A percentile compares a stretch with the other conserved stretches of the same genome.
phyloP scores from a whole-genome alignment of 37 sponge, comb jelly and placozoan genomes.

The Theonella swinhoei region DNA sequence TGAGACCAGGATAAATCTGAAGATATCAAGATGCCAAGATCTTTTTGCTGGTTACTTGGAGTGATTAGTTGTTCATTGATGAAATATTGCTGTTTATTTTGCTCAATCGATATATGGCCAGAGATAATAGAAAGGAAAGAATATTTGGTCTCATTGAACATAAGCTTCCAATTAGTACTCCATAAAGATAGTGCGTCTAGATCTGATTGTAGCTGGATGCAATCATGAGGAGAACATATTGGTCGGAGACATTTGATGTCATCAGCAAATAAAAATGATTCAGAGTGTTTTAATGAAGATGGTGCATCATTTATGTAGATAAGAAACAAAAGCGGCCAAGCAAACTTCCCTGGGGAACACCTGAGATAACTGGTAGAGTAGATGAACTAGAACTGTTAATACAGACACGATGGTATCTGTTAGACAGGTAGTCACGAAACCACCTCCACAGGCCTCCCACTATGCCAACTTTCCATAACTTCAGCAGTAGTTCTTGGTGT shows the following conservation, averaged over 20 bases:
- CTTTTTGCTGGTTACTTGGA: not conserved
- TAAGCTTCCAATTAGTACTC: not conserved
- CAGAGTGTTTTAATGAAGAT: not conserved
- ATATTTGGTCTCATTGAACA: not conserved
- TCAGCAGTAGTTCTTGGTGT: constrained; percentile 12
- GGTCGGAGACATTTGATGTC: not conserved
- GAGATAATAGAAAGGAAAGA: constrained; percentile 7
- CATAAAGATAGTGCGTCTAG: constrained; percentile 2
- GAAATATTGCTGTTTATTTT: not conserved
- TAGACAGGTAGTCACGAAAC: not conserved
- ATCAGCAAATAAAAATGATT: constrained; percentile 9
- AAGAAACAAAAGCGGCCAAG: not conserved
- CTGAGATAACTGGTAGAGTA: not conserved
- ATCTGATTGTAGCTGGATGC: not conserved
- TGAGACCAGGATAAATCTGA: constrained; percentile 1
- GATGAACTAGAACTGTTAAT: not conserved
- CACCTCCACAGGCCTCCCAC: not conserved
- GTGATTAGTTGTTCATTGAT: not conserved
- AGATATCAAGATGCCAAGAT: not conserved
- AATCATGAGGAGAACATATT: not conserved
- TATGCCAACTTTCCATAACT: constrained; percentile 9
- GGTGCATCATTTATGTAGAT: not conserved
- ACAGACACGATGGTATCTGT: not conserved
- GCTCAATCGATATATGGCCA: not conserved
- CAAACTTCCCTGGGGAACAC: not conserved